phyloP scores from a whole-genome alignment of 2,888 invertebrate genomes.

The Andrena hattorfiana region DNA sequence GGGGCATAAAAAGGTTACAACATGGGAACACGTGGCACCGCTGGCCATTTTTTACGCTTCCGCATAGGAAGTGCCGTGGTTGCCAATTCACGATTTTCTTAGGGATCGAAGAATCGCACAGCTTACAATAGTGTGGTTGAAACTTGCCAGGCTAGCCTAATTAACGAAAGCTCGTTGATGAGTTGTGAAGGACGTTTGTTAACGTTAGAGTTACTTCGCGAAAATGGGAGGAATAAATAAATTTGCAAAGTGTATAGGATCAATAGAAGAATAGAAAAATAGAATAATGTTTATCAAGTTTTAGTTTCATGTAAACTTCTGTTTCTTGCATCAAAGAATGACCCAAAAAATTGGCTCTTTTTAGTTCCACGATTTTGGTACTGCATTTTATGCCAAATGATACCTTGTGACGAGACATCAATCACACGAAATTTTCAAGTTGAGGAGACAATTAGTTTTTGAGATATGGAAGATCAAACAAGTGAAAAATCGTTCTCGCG shows the following conservation, averaged over 20 bases:
- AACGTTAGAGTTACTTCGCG: neutral
- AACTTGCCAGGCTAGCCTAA: neutral
- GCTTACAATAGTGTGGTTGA: neutral
- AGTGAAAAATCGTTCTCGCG: too few relatives aligned
- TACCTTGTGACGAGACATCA: too few relatives aligned
- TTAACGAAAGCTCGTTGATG: too few relatives aligned
- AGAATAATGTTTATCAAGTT: neutral
- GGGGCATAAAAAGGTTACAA: conserved; percentile 68
- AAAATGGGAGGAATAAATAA: neutral
- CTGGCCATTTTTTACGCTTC: conserved; percentile 65
- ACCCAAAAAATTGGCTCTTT: too few relatives aligned
- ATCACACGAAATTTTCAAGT: too few relatives aligned
- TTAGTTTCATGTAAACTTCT: too few relatives aligned
- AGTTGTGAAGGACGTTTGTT: too few relatives aligned
- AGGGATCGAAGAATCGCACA: neutral
- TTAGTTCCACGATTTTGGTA: too few relatives aligned
- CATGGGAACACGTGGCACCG: conserved; percentile 68
- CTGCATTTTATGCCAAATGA: too few relatives aligned
- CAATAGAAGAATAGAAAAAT: neutral
- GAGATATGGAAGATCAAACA: too few relatives aligned
- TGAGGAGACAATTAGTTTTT: too few relatives aligned
- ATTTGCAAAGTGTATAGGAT: neutral
- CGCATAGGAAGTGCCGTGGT: conserved; percentile 57
- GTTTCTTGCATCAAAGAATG: too few relatives aligned
- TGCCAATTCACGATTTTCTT: neutral